Conservation (phyloP, 2,797 vertebrate genomes). For the Trichosurus vulpecula region DNA sequence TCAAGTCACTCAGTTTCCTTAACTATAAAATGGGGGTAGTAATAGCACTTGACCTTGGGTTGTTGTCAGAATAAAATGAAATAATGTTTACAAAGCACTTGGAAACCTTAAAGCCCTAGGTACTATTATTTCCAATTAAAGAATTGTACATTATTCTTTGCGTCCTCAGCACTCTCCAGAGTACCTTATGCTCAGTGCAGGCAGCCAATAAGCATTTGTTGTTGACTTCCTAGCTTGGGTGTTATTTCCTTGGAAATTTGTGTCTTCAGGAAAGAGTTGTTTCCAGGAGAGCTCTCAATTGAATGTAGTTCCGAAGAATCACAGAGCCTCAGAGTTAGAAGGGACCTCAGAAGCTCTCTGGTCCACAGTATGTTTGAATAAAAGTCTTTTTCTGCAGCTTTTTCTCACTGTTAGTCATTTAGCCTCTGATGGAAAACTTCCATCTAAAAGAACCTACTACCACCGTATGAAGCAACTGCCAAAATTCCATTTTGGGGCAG, state of each 20-base stretch:
- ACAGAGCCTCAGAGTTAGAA: not conserved
- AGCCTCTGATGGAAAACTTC: not conserved
- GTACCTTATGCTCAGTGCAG: not conserved
- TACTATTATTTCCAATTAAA: conserved; percentile 29
- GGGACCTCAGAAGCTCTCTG: not conserved
- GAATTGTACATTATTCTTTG: conserved; percentile 9
- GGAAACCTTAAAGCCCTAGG: conserved; percentile 17
- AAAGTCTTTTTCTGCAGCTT: not conserved
- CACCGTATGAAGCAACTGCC: not conserved
- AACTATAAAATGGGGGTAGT: not conserved
- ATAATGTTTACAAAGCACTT: conserved; percentile 43
- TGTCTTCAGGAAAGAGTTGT: conserved; percentile 42
- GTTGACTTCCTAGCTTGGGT: conserved; percentile 6
- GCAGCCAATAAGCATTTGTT: not conserved
- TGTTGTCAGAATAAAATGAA: not conserved
- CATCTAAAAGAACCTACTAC: not conserved
- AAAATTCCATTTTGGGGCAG: not conserved
- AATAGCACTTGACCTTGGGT: not conserved
- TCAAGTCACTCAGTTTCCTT: not conserved
- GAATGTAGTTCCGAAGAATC: conserved; percentile 48
- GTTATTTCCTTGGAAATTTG: conserved; percentile 26
- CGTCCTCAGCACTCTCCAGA: not conserved
- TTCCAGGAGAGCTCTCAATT: conserved; percentile 17
- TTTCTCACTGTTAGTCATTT: not conserved
- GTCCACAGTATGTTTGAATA: not conserved